Evolutionary conservation across 1,140 invertebrate species (phyloP).

Genomic region (Ladona fulva): DNA sequence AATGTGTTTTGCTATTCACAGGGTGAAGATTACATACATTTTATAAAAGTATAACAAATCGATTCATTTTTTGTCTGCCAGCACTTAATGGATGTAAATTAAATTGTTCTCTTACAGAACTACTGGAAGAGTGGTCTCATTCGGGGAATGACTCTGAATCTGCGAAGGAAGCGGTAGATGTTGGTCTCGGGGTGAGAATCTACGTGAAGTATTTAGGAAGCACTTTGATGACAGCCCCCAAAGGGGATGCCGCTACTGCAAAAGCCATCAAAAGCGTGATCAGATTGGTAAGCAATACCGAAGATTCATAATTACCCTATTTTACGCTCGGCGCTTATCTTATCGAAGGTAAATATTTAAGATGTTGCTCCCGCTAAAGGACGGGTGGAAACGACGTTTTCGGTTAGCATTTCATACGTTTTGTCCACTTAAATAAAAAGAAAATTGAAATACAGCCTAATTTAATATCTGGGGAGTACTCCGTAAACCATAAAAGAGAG

Average conservation of each 20-base stretch:
- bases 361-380: background rate
- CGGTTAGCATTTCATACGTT: background rate
- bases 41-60: too few relatives aligned
- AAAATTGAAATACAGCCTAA: background rate
- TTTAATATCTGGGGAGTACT: background rate
- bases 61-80: too few relatives aligned
- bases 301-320: too few relatives aligned
- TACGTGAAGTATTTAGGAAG: slow-evolving; percentile 64
- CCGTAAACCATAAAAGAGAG: too few relatives aligned
- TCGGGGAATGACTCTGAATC: background rate
- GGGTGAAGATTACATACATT: too few relatives aligned
- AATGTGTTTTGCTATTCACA: too few relatives aligned
- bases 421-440: background rate
- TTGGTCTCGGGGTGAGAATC: slow-evolving; percentile 26
- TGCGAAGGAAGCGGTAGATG: background rate
- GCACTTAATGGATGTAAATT: too few relatives aligned
- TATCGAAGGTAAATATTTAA: too few relatives aligned
- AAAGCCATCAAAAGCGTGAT: slow-evolving; percentile 63
- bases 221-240: slow-evolving; percentile 54
- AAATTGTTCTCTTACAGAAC: background rate
- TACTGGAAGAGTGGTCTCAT: background rate
- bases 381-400: background rate
- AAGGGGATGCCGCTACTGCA: slow-evolving; percentile 50
- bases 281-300: slow-evolving; percentile 41
- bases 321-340: too few relatives aligned